Conservation (phyloP, 1,140 invertebrate genomes). For the Hetaerina americana region DNA sequence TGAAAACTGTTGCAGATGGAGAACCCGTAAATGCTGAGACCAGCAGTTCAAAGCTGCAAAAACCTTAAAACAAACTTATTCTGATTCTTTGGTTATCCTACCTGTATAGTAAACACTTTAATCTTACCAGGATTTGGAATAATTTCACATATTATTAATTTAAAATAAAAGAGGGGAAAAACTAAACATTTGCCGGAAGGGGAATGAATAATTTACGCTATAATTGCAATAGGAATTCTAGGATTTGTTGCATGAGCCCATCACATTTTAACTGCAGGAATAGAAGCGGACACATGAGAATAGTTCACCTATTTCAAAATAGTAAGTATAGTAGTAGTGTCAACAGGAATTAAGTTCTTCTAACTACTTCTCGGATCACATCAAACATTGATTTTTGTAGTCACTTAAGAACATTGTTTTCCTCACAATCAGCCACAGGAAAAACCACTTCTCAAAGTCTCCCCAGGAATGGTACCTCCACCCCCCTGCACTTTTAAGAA, state of each 20-base stretch:
- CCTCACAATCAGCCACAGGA: too few species aligned
- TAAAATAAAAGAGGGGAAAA: constrained; percentile 22
- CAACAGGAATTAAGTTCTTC: constrained; percentile 33
- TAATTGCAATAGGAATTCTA: constrained; percentile 24
- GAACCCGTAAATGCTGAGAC: too few species aligned
- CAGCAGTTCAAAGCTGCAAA: too few species aligned
- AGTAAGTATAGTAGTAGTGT: constrained; percentile 34
- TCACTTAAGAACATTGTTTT: too few species aligned
- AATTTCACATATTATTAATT: constrained; percentile 26
- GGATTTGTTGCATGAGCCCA: constrained; percentile 26
- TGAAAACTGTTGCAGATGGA: too few species aligned
- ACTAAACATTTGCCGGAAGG: constrained; percentile 23
- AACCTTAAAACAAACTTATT: too few species aligned
- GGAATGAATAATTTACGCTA: constrained; percentile 32
- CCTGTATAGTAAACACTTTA: constrained; percentile 63
- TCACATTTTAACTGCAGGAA: constrained; percentile 35
- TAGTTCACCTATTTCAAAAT: constrained; percentile 42
- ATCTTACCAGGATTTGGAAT: constrained; percentile 35
- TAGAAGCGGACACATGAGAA: constrained; percentile 36
- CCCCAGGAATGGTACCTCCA: too few species aligned
- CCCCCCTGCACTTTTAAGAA: too few species aligned
- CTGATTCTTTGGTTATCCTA: too few species aligned
- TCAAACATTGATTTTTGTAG: too few species aligned
- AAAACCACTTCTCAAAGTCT: too few species aligned
- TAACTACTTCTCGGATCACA: too few species aligned